These are phyloP conservation scores for Tragelaphus scriptus DNA, from an alignment of 2,113 vertebrate species.

Conservation along the genomic window DNA sequence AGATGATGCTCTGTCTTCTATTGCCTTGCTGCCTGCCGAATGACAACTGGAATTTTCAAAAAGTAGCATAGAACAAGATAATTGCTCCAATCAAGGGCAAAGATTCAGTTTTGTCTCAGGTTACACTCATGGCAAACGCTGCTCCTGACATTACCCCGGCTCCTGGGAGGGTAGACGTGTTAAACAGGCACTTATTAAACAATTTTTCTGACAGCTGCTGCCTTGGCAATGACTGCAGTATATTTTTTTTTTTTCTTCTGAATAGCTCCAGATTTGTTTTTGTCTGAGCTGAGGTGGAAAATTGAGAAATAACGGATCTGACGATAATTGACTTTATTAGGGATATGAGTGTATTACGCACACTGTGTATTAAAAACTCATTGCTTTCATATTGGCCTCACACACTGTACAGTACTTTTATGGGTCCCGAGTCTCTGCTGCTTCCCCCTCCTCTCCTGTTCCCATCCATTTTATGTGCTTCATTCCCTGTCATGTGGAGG, in stretches of 20 bases:
- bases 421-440: slow-evolving; percentile 41
- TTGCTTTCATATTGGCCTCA: slow-evolving; percentile 54
- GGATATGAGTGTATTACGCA: slow-evolving; percentile 48
- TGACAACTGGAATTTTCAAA: neutral
- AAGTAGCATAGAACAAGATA: slow-evolving; percentile 4
- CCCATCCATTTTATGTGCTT: slow-evolving; percentile 52
- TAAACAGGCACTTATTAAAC: slow-evolving; percentile 50
- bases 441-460: slow-evolving; percentile 38
- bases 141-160: neutral
- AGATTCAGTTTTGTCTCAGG: slow-evolving; percentile 23
- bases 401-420: slow-evolving; percentile 29
- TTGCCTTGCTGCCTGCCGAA: neutral
- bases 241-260: slow-evolving; percentile 35
- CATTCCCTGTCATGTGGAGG: slow-evolving; percentile 40
- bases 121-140: neutral
- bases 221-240: slow-evolving; percentile 47
- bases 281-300: slow-evolving; percentile 66
- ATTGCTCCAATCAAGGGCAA: slow-evolving; percentile 44
- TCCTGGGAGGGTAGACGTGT: neutral
- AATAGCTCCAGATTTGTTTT: slow-evolving; percentile 67
- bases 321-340: slow-evolving; percentile 69
- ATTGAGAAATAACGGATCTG: slow-evolving; percentile 60
- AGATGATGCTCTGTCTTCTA: neutral
- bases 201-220: slow-evolving; percentile 50
- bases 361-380: slow-evolving; percentile 61